These are phyloP conservation scores for Lophotis ruficrista DNA, from an alignment of 2,113 vertebrate genomes.

Conservation along the genomic window DNA sequence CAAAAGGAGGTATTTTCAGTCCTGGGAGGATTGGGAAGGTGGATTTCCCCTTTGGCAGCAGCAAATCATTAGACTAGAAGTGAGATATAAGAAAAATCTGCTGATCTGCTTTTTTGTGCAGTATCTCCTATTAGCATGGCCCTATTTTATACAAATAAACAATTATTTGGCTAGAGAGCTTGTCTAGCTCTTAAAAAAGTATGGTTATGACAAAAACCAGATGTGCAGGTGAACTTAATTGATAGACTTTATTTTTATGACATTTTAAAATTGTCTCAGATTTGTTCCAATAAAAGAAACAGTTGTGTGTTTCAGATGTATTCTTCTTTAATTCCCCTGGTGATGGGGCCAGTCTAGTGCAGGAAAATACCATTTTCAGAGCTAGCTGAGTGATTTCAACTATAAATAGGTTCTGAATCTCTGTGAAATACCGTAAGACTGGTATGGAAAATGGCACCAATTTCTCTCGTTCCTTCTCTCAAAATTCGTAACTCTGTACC, in stretches of 20 bases:
- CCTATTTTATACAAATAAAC: not conserved
- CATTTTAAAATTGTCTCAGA: not conserved
- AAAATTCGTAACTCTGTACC: not conserved
- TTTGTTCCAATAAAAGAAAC: not conserved
- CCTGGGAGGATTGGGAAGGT: not conserved
- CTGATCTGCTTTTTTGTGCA: not conserved
- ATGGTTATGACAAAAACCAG: not conserved
- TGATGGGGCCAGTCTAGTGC: not conserved
- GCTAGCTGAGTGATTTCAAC: not conserved
- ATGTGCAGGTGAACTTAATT: not conserved
- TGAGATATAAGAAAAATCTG: not conserved
- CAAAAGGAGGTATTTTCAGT: not conserved
- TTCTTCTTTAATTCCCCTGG: not conserved
- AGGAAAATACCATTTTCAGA: not conserved
- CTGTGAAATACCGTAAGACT: not conserved
- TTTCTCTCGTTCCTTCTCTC: not conserved
- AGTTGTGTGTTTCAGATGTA: not conserved
- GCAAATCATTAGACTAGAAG: not conserved
- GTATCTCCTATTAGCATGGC: not conserved
- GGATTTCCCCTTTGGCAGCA: not conserved
- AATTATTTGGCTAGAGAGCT: not conserved
- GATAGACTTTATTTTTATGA: not conserved
- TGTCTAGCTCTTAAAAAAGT: not conserved
- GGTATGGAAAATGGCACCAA: not conserved
- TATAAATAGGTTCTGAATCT: not conserved